These are phyloP conservation scores for Copidosoma aretas DNA, from an alignment of 2,888 invertebrate species.

Conservation along the genomic window DNA sequence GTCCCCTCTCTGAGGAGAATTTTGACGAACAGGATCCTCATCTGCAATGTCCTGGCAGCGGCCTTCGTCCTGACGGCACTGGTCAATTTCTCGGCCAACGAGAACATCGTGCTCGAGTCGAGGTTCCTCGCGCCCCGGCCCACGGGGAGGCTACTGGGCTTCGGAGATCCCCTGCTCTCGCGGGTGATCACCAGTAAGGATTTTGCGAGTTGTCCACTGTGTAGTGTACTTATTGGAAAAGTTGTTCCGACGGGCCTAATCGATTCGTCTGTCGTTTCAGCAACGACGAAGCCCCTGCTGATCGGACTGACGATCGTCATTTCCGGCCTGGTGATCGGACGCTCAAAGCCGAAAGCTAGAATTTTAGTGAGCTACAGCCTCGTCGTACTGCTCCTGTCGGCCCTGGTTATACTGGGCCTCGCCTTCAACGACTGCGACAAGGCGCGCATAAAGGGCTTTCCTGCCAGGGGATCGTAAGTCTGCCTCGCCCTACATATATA, in stretches of 20 bases:
- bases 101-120: conserved; percentile 68
- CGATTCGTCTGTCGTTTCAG: conserved; percentile 46
- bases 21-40: conserved; percentile 66
- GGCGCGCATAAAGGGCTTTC: conserved; percentile 62
- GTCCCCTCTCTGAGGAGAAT: conserved; percentile 64
- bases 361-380: conserved; percentile 65
- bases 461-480: conserved; percentile 59
- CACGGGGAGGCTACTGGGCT: conserved; percentile 60
- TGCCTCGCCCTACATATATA: no score
- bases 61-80: conserved; percentile 66
- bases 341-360: conserved; percentile 64
- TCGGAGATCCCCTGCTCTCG: conserved; percentile 66
- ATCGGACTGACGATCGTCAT: conserved; percentile 65
- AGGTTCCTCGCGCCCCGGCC: conserved; percentile 66
- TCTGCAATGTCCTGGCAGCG: conserved; percentile 65
- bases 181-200: conserved; percentile 62
- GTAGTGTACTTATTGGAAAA: no score
- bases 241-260: no score
- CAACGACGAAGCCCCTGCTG: conserved; percentile 67
- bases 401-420: conserved; percentile 62
- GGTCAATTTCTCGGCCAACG: conserved; percentile 66
- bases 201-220: no score
- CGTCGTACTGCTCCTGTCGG: conserved; percentile 60
- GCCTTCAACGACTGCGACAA: conserved; percentile 64
- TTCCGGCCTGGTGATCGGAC: conserved; percentile 66